phyloP scores from a whole-genome alignment of 2,797 vertebrate species.

The Sebastes hubbsi region DNA sequence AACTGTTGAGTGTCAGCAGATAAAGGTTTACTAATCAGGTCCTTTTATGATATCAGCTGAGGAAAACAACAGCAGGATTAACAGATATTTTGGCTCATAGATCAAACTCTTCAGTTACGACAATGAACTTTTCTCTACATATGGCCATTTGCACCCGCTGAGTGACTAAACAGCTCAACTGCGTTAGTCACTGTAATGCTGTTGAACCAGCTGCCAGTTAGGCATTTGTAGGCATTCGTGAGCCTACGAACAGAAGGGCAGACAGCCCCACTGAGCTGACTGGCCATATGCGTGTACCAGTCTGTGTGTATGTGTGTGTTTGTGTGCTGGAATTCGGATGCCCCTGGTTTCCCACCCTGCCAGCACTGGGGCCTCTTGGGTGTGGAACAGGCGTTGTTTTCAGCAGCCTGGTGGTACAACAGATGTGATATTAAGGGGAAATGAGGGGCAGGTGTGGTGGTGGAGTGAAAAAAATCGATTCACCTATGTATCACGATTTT shows the following conservation, averaged over 20 bases:
- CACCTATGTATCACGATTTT: too few relatives aligned
- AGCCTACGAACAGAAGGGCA: conserved; percentile 39
- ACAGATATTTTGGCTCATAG: not conserved
- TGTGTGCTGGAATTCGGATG: conserved; percentile 60
- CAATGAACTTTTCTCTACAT: not conserved
- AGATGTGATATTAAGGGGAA: conserved; percentile 23
- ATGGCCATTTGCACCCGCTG: not conserved
- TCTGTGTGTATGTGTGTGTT: not conserved
- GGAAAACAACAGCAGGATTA: not conserved
- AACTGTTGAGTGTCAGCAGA: not conserved
- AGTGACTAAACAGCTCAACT: conserved; percentile 38
- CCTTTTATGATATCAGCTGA: not conserved
- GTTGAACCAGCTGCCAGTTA: conserved; percentile 65
- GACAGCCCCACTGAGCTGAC: conserved; percentile 50
- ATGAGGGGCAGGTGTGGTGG: not conserved
- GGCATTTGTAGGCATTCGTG: conserved; percentile 44
- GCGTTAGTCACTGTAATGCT: conserved; percentile 25
- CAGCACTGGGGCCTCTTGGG: conserved; percentile 53
- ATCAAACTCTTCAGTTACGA: not conserved
- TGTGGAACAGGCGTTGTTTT: conserved; percentile 58
- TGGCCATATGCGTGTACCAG: conserved; percentile 25
- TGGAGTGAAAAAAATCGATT: not conserved
- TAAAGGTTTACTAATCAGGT: not conserved
- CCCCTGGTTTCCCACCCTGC: conserved; percentile 48
- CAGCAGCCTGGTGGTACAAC: conserved; percentile 23